Conservation (phyloP, 37 sponge, comb jelly and placozoan species). For the Cliona cf. orientalis region DNA sequence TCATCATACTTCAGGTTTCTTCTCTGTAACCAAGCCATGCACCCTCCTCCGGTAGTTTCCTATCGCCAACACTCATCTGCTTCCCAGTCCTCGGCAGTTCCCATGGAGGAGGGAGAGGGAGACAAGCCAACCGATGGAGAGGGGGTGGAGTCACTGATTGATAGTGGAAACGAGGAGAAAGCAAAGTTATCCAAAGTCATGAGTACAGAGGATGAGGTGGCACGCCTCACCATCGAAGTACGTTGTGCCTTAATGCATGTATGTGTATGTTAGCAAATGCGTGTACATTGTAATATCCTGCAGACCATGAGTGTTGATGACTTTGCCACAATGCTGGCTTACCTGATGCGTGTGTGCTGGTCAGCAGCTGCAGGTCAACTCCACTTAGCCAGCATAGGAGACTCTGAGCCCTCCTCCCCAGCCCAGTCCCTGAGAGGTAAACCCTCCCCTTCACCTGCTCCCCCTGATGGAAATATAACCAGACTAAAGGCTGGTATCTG, state of each 20-base stretch:
- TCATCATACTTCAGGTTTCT: slow-evolving; percentile 61
- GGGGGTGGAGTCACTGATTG: slow-evolving; percentile 4
- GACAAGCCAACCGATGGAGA: slow-evolving; percentile 1
- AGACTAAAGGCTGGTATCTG: slow-evolving; percentile 15
- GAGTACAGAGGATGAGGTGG: slow-evolving; percentile 62
- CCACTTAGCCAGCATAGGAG: slow-evolving; percentile 60
- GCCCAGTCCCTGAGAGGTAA: not conserved
- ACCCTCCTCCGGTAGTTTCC: not conserved
- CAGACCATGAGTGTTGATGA: slow-evolving; percentile 83
- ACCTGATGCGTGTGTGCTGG: slow-evolving; percentile 81
- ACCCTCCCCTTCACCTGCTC: no score
- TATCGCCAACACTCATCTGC: slow-evolving; percentile 1
- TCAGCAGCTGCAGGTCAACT: slow-evolving; percentile 83
- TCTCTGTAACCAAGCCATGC: slow-evolving; percentile 50
- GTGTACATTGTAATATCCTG: not conserved
- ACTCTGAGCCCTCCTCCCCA: slow-evolving; percentile 3
- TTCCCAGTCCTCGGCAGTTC: slow-evolving; percentile 19
- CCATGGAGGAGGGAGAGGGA: not conserved
- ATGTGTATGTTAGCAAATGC: not conserved
- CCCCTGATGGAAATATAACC: no score
- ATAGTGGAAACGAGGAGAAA: not conserved
- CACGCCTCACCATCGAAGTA: slow-evolving; percentile 72
- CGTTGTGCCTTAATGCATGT: not conserved
- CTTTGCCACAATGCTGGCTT: slow-evolving; percentile 63
- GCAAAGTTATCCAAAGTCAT: not conserved